Evolutionary conservation across 2,113 vertebrate genomes (phyloP), one percentile per base, ranked within the genome.

Genomic region (Carlito syrichta): DNA sequence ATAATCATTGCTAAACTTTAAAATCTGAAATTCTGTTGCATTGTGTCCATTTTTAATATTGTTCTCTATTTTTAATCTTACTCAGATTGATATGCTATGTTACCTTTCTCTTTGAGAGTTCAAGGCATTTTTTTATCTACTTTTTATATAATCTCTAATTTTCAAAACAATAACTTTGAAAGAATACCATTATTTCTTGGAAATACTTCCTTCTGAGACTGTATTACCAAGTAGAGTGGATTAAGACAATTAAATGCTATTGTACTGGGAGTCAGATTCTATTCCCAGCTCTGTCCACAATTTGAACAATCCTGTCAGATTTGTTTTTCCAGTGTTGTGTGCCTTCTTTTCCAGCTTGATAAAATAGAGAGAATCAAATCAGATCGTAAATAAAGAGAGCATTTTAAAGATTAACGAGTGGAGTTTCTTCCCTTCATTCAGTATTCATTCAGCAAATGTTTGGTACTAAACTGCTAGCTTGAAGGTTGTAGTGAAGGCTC

Each of bases 41-140:
- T 13, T 27, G 2, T 85, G 40, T 91, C 56, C 27, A 85, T 97
- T 95, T 86, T 95, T 79, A 54, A 16, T n/a, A 66, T 66, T 86
- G 83, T 30, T 93, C 30, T 81, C 56, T 85, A 4, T 68, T 76
- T 93, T 74, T 32, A 71, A 48, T 95, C 40, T 91, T 68, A 78
- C 23, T 84, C 45, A 22, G 22, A 71, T 60, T 95, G 58, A 45
- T 84, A 35, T 71, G n/a, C 71, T 91, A 5, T 81, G 56, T n/a
- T 63, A 8, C 89, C 68, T 93, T 96, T 96, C 68, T 89, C 58
- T 93, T 91, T 96, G 54, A 95, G 76, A 86, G 5, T 84, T 97
- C 43, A 95, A 73, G 45, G 25, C 16, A 77, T 71, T 86, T 82
- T 86, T 92, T 35, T 25, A 4, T 62, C 91, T 78, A 35, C 86